phyloP scores from a whole-genome alignment of 2,888 invertebrate species.

The Drosophila picticornis region DNA sequence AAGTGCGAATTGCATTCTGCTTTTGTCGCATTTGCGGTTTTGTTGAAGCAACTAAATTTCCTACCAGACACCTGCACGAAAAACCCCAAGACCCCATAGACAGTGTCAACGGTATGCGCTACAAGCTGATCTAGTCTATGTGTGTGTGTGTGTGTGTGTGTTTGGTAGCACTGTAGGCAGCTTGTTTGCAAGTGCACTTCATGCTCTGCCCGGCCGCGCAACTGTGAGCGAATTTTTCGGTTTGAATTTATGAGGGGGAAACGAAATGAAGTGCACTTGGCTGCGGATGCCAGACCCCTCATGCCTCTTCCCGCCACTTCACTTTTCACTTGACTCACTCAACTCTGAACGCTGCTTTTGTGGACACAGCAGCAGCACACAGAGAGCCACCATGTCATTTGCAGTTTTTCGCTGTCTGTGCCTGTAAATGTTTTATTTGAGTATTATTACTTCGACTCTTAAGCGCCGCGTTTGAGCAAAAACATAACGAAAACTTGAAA shows the following conservation, averaged over 20 bases:
- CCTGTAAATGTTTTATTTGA: constrained; percentile 77
- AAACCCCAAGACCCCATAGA: constrained; percentile 25
- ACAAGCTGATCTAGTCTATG: constrained; percentile 21
- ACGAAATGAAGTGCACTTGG: constrained; percentile 76
- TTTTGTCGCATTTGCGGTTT: constrained; percentile 81
- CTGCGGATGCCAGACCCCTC: constrained; percentile 22
- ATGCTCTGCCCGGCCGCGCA: constrained; percentile 27
- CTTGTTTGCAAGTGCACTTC: constrained; percentile 65
- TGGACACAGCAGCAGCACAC: constrained; percentile 40
- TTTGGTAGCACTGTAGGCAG: constrained; percentile 58
- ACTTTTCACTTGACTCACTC: constrained; percentile 74
- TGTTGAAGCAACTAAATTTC: constrained; percentile 67
- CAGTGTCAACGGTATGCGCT: constrained; percentile 26
- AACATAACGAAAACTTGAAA: constrained; percentile 17
- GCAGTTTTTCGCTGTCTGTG: constrained; percentile 75
- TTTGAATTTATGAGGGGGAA: constrained; percentile 71
- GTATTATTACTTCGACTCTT: constrained; percentile 78
- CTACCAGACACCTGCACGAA: constrained; percentile 52
- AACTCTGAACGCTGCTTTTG: constrained; percentile 66
- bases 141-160: constrained; percentile 21
- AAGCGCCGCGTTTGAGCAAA: constrained; percentile 52
- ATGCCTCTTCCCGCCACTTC: constrained; percentile 43
- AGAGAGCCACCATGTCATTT: constrained; percentile 63
- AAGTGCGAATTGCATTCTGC: constrained; percentile 81
- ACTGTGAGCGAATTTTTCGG: constrained; percentile 67